Conservation (phyloP, 2,797 vertebrate species). For the Megalops cyprinoides region DNA sequence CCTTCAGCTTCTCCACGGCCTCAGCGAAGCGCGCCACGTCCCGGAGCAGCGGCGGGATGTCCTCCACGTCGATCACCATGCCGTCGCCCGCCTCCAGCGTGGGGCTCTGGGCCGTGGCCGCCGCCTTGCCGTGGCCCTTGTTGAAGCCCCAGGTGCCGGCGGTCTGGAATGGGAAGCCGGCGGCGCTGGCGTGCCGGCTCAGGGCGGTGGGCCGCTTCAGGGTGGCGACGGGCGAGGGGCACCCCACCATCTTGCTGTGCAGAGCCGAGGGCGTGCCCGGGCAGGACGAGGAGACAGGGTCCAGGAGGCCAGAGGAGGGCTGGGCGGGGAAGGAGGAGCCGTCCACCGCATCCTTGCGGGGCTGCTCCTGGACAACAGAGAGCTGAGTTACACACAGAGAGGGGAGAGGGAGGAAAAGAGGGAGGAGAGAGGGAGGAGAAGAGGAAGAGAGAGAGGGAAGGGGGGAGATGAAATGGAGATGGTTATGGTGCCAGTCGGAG, state of each 20-base stretch:
- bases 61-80: slow-evolving; percentile 83
- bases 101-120: slow-evolving; percentile 68
- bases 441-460: no score
- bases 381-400: no score
- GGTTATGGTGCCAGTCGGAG: neutral
- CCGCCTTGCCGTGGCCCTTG: slow-evolving; percentile 76
- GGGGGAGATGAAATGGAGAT: neutral
- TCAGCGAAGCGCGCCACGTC: slow-evolving; percentile 90
- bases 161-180: slow-evolving; percentile 84
- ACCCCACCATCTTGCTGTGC: slow-evolving; percentile 68
- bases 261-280: neutral
- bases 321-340: no score
- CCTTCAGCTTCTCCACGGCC: slow-evolving; percentile 85
- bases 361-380: no score
- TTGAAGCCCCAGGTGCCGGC: slow-evolving; percentile 78
- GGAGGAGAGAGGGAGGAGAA: neutral
- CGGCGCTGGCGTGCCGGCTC: slow-evolving; percentile 90
- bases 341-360: no score
- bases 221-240: slow-evolving; percentile 73
- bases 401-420: neutral
- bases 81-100: slow-evolving; percentile 65
- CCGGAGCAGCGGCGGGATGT: slow-evolving; percentile 86
- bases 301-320: neutral
- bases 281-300: neutral
- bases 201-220: slow-evolving; percentile 88